Conservation (phyloP, 1,140 invertebrate species). For the Saccostrea glomerata region DNA sequence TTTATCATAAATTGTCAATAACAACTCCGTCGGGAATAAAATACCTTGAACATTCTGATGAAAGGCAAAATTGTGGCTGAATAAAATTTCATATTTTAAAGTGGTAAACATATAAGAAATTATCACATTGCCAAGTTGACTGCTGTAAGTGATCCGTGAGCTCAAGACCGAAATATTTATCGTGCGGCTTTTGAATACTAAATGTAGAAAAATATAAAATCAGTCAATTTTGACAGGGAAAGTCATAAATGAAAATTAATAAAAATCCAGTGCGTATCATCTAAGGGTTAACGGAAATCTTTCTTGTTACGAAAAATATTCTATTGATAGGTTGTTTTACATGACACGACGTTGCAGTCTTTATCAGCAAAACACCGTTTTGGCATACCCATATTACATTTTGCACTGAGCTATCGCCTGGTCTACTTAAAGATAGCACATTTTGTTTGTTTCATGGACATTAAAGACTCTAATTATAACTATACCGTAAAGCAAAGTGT, state of each 20-base stretch:
- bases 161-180: conserved; percentile 1
- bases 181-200: not conserved
- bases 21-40: not conserved
- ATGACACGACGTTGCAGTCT: too few species aligned
- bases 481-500: too few species aligned
- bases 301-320: not conserved
- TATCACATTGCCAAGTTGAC: not conserved
- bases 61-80: not conserved
- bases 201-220: not conserved
- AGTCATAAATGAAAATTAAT: conserved; percentile 4
- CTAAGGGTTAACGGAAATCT: not conserved
- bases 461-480: not conserved
- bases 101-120: not conserved
- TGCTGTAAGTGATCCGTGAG: not conserved
- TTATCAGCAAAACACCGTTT: too few species aligned
- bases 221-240: conserved; percentile 8
- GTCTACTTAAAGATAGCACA: not conserved
- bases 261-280: not conserved
- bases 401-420: not conserved
- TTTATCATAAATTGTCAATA: conserved; percentile 10
- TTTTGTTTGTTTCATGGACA: conserved; percentile 1
- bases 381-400: not conserved
- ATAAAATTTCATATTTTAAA: not conserved
- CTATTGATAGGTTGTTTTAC: too few species aligned
- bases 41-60: not conserved